These are phyloP conservation scores for Leucopternis melanops DNA, from an alignment of 2,113 vertebrate species.

Conservation along the genomic window DNA sequence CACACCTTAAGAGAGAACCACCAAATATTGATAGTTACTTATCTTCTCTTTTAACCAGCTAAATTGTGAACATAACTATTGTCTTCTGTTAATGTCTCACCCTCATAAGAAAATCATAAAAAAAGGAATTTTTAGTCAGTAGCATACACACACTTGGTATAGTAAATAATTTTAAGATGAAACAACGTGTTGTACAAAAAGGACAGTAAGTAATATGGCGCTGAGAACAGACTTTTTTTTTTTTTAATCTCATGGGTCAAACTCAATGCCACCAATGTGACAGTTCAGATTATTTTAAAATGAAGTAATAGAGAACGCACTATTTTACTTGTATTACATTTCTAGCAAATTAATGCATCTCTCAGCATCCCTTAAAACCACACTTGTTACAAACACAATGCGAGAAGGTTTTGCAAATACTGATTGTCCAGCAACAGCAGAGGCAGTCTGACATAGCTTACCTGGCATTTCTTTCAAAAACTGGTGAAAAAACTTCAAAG, in stretches of 20 bases:
- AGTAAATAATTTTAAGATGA: background rate
- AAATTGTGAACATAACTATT: background rate
- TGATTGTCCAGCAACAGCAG: background rate
- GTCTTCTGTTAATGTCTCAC: background rate
- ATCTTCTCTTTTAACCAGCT: background rate
- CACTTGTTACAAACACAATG: background rate
- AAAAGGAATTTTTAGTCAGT: background rate
- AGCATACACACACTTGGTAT: background rate
- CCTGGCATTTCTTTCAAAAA: slow-evolving; percentile 95
- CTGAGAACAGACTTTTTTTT: background rate
- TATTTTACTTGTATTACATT: background rate
- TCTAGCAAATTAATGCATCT: background rate
- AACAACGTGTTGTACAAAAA: background rate
- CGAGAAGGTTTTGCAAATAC: background rate
- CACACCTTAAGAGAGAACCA: background rate
- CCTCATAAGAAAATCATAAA: background rate
- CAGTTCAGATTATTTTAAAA: background rate
- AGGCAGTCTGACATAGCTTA: slow-evolving; percentile 41
- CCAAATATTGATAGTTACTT: background rate
- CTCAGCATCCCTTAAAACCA: background rate
- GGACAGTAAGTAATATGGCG: background rate
- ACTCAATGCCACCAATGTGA: background rate
- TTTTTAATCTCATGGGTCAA: background rate
- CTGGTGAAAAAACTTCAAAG: slow-evolving; percentile 84
- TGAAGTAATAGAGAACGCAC: background rate